phyloP scores from a whole-genome alignment of 1,140 invertebrate genomes.

The Drosophila funebris region DNA sequence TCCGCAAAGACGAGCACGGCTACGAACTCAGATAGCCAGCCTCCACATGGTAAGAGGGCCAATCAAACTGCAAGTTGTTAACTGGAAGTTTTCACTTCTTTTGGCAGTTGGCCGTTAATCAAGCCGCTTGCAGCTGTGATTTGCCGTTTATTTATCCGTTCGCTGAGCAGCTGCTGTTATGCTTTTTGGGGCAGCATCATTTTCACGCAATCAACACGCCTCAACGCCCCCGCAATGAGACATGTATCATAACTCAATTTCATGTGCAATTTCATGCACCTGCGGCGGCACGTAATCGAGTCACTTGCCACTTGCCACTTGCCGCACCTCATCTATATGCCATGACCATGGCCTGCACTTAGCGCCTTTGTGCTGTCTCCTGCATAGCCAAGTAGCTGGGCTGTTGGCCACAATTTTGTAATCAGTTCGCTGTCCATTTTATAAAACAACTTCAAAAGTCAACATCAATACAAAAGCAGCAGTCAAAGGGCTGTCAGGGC shows the following conservation, averaged over 20 bases:
- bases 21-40: neutral
- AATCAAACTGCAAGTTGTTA: slow-evolving; percentile 43
- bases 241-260: slow-evolving; percentile 74
- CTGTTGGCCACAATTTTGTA: slow-evolving; percentile 57
- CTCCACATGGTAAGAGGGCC: slow-evolving; percentile 6
- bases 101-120: slow-evolving; percentile 44
- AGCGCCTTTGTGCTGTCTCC: slow-evolving; percentile 48
- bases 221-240: slow-evolving; percentile 42
- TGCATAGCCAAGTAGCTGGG: slow-evolving; percentile 51
- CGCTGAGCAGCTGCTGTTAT: neutral
- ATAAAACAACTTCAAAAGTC: slow-evolving; percentile 42
- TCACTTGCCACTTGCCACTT: slow-evolving; percentile 14
- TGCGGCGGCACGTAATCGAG: slow-evolving; percentile 65
- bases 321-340: slow-evolving; percentile 37
- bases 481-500: slow-evolving; percentile 31
- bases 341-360: slow-evolving; percentile 46
- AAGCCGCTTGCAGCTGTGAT: slow-evolving; percentile 37
- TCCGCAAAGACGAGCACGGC: neutral
- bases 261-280: slow-evolving; percentile 78
- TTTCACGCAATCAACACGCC: slow-evolving; percentile 56
- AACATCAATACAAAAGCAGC: slow-evolving; percentile 35
- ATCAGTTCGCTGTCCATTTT: slow-evolving; percentile 57
- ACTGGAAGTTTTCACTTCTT: slow-evolving; percentile 27
- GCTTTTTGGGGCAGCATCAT: slow-evolving; percentile 35
- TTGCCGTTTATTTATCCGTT: slow-evolving; percentile 23